Conservation (phyloP, 2,113 vertebrate genomes). For the Silurus meridionalis region DNA sequence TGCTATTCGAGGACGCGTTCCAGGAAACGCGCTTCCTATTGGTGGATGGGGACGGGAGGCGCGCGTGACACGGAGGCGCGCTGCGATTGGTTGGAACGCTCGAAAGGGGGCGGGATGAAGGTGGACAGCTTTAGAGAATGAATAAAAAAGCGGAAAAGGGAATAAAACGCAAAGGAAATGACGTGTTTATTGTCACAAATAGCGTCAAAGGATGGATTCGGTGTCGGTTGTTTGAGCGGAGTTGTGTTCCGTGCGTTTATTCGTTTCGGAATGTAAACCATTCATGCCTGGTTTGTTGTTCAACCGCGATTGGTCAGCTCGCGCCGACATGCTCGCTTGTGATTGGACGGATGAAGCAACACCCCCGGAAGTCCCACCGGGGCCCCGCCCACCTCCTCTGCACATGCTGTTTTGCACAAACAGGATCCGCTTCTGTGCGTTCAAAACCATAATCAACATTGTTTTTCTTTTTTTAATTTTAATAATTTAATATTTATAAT, state of each 20-base stretch:
- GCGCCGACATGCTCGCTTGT: not conserved
- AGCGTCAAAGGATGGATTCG: not conserved
- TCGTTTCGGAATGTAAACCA: not conserved
- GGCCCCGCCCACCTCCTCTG: slow-evolving; percentile 34
- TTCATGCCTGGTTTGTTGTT: slow-evolving; percentile 35
- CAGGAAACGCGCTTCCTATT: not conserved
- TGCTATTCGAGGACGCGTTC: slow-evolving; percentile 6
- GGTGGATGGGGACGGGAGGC: slow-evolving; percentile 1
- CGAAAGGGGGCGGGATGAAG: no score
- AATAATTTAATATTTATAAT: no score
- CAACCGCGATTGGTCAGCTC: slow-evolving; percentile 3
- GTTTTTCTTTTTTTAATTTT: not conserved
- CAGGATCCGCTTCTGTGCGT: not conserved
- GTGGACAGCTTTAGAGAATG: not conserved
- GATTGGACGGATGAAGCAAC: slow-evolving; percentile 34
- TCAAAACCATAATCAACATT: not conserved
- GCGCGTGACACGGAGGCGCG: not conserved
- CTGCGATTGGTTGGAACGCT: not conserved
- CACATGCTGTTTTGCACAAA: slow-evolving; percentile 38
- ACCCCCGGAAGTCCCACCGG: slow-evolving; percentile 12
- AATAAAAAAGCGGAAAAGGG: not conserved
- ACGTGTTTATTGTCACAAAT: no score
- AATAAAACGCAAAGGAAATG: not conserved
- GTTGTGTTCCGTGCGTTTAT: not conserved
- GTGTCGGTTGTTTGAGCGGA: no score